Base-by-base conservation (phyloP, 2,113 vertebrate species). In the Chelonoidis abingdonii region DNA sequence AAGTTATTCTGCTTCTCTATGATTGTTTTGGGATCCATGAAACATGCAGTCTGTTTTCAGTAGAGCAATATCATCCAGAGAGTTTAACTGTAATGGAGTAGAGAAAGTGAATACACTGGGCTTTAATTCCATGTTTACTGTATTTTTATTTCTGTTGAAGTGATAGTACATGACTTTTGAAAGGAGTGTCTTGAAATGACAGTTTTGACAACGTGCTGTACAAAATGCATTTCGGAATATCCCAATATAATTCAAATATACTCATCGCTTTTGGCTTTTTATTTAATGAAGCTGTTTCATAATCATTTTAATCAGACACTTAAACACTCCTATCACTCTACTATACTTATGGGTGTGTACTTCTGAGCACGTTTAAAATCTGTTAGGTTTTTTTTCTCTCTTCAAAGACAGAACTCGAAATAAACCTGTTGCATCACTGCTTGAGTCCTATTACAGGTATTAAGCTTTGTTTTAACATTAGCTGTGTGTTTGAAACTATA, bases 301-400 rank as follows among this genome's bases (percentile, higher is more conserved):
- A 92, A 95, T 89, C n/a, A 25, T 35, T 47, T 92, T 95, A 75
- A 13, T 29, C 80, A 91, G 92, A 81, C 57, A 19, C 22, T 72
- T 50, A 50, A 50, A 50, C 50, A 50, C 50, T 50, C 50, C 50
- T 50, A 50, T 50, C 50, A 50, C 14, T 50, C 50, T 50, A 50
- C 50, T 50, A 50, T 50, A 50, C 50, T 50, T 50, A 50, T 50
- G 92, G 89, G 91, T 0, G 76, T 94, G 81, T 54, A 22, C 21
- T 93, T 94, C 81, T 65, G 79, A 11, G 17, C 84, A 2, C 19
- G 3, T 52, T 94, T 24, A 88, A 90, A 87, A 38, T 38, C 38
- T 78, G 10, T 78, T 80, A 84, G 22, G 2, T 29, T 1, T 29
- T 12, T 80, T 24, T 16, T 69, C 53, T 52, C 84, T 84, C 62